phyloP scores from a whole-genome alignment of 2,888 invertebrate species.

The Hermodice carunculata region DNA sequence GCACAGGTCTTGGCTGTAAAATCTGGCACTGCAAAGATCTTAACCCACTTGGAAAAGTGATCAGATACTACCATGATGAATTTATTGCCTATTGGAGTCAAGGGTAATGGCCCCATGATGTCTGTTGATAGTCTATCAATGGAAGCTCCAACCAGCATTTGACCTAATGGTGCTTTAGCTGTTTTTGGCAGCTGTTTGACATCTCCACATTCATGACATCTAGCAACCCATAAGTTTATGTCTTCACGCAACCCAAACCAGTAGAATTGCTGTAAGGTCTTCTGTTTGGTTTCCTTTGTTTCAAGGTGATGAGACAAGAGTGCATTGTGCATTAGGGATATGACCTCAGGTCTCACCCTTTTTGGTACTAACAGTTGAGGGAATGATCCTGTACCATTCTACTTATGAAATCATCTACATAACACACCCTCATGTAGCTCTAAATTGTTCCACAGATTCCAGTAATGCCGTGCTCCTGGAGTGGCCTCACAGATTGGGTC shows the following conservation, averaged over 20 bases:
- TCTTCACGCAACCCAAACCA: neutral
- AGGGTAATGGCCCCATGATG: constrained; percentile 5
- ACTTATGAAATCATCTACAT: neutral
- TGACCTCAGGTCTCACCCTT: neutral
- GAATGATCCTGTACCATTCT: neutral
- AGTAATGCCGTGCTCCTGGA: neutral
- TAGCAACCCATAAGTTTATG: neutral
- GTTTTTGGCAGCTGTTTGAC: neutral
- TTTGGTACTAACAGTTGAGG: neutral
- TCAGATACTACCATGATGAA: neutral
- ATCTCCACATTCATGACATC: neutral
- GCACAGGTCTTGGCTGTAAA: neutral
- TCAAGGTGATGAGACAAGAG: neutral
- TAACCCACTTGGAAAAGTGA: constrained; percentile 8
- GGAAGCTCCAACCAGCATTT: neutral
- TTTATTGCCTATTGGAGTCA: neutral
- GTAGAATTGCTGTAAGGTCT: neutral
- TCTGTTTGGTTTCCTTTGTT: neutral
- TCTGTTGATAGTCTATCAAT: constrained; percentile 6
- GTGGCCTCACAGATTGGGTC: neutral
- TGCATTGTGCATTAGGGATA: neutral
- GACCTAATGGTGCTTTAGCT: neutral
- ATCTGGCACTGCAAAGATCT: neutral
- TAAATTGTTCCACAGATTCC: neutral
- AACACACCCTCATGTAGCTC: neutral